These are phyloP conservation scores for Globia sparganii DNA, from an alignment of 2,888 invertebrate species.

Conservation along the genomic window DNA sequence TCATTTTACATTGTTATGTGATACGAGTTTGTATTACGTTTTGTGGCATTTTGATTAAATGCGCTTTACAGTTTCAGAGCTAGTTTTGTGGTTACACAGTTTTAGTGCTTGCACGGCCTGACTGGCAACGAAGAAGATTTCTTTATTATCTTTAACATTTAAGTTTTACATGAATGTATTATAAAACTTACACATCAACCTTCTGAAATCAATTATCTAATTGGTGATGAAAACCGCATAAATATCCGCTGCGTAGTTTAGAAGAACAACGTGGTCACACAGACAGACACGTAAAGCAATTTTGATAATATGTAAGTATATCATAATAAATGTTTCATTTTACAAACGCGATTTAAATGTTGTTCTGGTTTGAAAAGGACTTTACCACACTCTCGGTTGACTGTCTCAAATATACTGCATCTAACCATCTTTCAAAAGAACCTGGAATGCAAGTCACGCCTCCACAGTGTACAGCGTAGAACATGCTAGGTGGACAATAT, in stretches of 20 bases:
- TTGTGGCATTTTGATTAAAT: constrained; percentile 26
- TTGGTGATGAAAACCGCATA: neutral
- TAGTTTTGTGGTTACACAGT: neutral
- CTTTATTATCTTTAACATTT: neutral
- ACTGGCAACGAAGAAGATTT: no score
- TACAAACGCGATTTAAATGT: neutral
- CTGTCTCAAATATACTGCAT: no score
- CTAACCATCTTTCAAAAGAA: no score
- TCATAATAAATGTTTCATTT: no score
- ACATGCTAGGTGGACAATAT: no score
- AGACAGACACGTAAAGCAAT: neutral
- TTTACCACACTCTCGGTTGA: neutral
- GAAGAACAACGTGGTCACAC: neutral
- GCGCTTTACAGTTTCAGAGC: neutral
- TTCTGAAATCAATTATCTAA: neutral
- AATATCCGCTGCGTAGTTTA: neutral
- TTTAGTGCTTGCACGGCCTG: no score
- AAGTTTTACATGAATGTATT: neutral
- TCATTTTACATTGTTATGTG: constrained; percentile 6
- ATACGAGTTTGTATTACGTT: neutral
- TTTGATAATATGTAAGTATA: no score
- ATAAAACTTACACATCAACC: neutral
- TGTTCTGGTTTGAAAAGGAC: neutral
- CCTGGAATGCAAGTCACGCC: no score
- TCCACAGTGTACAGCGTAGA: no score